Base-by-base conservation (phyloP, 2,113 vertebrate species). In the Mixornis gularis region DNA sequence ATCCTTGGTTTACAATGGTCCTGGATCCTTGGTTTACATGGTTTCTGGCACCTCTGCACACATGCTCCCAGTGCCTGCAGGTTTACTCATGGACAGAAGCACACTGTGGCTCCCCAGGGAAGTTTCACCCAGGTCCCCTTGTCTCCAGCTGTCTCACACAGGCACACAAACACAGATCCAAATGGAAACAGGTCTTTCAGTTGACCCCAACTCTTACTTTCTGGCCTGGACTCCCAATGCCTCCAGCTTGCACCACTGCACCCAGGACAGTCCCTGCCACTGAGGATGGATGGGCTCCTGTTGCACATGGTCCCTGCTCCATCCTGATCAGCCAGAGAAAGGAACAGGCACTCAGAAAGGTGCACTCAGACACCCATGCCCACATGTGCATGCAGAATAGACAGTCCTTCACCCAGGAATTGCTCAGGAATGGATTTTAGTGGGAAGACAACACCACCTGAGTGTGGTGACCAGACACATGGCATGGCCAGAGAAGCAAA, bases 321-420 rank as follows among this genome's bases (percentile, higher is more conserved):
- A 55, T 24, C 49, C 59, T 41, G 59, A 48, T 10, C 15, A 19
- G 7, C 24, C 41, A 64, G 18, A 48, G 69, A 40, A 40, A 13
- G 16, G 30, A 64, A 24, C 15, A 56, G 41, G 24, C 41, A 38
- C 36, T 38, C 36, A 38, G 36, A 38, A 38, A 38, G 36, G 24
- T 56, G n/a, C 41, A 43, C 49, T 46, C 51, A 60, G 69, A 51
- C 53, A 77, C 3, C 17, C 55, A 8, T 25, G 4, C 9, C 30
- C 10, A 12, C 4, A 29, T 0, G 2, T 59, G 40, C 41, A 52
- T 1, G 0, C 18, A 64, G 38, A 34, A 8, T 4, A 40, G 30
- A 51, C 24, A 24, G 13, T 20, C 26, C 30, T 24, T 80, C 18
- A 40, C 18, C 4, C 30, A 60, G 41, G 12, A 60, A 69, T 25